phyloP scores from a whole-genome alignment of 2,797 vertebrate genomes.

The Crossoptilon crossoptilon region DNA sequence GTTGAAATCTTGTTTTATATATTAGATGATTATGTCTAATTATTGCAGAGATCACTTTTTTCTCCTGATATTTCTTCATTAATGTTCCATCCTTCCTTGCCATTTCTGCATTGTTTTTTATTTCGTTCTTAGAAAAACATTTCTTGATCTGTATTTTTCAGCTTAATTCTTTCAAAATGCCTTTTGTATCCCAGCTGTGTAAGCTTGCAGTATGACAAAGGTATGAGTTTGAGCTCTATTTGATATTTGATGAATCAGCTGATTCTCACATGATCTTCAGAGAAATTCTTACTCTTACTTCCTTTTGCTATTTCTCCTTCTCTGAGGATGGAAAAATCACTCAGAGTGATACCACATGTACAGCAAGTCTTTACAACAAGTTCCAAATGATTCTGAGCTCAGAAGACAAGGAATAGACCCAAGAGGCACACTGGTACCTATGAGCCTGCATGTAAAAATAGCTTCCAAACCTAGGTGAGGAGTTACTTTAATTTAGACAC shows the following conservation, averaged over 20 bases:
- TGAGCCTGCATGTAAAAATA: background rate
- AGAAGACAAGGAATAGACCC: background rate
- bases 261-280: background rate
- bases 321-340: background rate
- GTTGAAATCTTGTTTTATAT: background rate
- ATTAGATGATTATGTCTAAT: background rate
- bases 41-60: background rate
- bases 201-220: slow-evolving; percentile 11
- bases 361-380: background rate
- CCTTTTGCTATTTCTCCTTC: slow-evolving; percentile 14
- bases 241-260: background rate
- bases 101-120: background rate
- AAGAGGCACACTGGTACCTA: background rate
- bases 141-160: background rate
- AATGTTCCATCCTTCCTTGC: background rate
- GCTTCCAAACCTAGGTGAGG: background rate
- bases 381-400: background rate
- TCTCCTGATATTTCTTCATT: background rate
- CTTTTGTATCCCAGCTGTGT: background rate
- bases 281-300: background rate
- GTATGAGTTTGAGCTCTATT: background rate
- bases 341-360: background rate
- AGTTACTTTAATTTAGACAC: background rate
- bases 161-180: background rate
- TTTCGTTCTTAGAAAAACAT: background rate